Conservation (phyloP, 2,888 invertebrate species). For the Tiliacea aurago region DNA sequence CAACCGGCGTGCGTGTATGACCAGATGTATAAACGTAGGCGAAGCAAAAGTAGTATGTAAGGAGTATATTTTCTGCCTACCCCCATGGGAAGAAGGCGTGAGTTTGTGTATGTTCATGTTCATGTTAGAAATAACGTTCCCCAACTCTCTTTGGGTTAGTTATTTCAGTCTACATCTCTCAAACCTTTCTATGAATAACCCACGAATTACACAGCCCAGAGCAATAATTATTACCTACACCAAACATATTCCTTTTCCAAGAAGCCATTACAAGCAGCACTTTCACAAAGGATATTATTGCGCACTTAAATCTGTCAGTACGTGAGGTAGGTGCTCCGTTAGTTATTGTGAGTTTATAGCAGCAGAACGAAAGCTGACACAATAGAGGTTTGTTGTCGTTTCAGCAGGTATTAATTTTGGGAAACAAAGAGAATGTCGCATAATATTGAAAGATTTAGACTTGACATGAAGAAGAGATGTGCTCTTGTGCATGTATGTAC, state of each 20-base stretch:
- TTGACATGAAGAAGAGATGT: background rate
- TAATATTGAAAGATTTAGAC: slow-evolving; percentile 22
- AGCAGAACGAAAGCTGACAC: slow-evolving; percentile 23
- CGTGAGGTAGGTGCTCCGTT: slow-evolving; percentile 5
- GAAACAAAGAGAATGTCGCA: slow-evolving; percentile 48
- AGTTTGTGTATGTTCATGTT: no score
- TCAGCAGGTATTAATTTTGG: slow-evolving; percentile 33
- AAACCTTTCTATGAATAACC: slow-evolving; percentile 16
- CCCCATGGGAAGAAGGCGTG: no score
- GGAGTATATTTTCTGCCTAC: no score
- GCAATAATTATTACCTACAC: slow-evolving; percentile 4
- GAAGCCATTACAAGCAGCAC: slow-evolving; percentile 29
- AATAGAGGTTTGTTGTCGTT: slow-evolving; percentile 34
- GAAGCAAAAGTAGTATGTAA: no score
- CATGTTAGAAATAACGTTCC: background rate
- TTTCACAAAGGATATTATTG: slow-evolving; percentile 46
- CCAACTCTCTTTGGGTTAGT: background rate
- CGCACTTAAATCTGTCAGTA: slow-evolving; percentile 56
- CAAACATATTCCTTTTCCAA: slow-evolving; percentile 29
- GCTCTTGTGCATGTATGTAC: background rate
- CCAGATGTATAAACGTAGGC: no score
- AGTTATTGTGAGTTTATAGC: slow-evolving; percentile 28
- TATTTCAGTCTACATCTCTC: background rate
- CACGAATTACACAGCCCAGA: background rate
- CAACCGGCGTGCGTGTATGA: no score